phyloP scores from a whole-genome alignment of 1,140 invertebrate species.

The Diabrotica undecimpunctata region DNA sequence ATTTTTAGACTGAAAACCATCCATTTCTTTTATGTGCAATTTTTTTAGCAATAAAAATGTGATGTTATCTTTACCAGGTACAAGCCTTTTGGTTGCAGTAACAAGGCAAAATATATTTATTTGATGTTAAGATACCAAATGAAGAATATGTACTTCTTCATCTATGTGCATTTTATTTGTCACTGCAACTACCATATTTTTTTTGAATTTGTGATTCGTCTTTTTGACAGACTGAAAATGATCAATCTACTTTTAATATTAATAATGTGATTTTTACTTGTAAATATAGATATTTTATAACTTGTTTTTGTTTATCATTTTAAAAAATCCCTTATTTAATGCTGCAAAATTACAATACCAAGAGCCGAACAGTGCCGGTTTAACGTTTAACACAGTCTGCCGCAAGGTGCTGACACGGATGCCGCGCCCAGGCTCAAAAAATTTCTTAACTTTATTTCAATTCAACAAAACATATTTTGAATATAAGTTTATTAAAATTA shows the following conservation, averaged over 20 bases:
- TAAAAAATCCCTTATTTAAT: no score
- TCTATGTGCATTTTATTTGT: conserved; percentile 23
- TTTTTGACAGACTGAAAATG: conserved; percentile 31
- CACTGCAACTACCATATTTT: conserved; percentile 8
- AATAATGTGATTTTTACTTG: no score
- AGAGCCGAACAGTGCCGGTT: no score
- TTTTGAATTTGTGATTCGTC: conserved; percentile 23
- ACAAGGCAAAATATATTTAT: conserved; percentile 32
- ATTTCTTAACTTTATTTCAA: no score
- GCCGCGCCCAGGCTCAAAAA: no score
- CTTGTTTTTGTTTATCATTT: no score
- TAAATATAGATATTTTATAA: no score
- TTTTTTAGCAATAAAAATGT: conserved; percentile 31
- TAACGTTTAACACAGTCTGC: no score
- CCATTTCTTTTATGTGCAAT: conserved; percentile 34
- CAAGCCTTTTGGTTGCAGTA: conserved; percentile 20
- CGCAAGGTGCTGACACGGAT: no score
- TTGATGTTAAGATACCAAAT: conserved; percentile 24
- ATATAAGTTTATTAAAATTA: no score
- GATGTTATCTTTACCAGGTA: conserved; percentile 11
- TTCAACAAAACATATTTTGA: no score
- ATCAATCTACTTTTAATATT: conserved; percentile 22
- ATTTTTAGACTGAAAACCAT: conserved; percentile 15
- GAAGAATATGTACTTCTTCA: conserved; percentile 24
- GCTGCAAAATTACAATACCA: no score